phyloP scores from a whole-genome alignment of 2,113 vertebrate species.

The Python bivittatus region DNA sequence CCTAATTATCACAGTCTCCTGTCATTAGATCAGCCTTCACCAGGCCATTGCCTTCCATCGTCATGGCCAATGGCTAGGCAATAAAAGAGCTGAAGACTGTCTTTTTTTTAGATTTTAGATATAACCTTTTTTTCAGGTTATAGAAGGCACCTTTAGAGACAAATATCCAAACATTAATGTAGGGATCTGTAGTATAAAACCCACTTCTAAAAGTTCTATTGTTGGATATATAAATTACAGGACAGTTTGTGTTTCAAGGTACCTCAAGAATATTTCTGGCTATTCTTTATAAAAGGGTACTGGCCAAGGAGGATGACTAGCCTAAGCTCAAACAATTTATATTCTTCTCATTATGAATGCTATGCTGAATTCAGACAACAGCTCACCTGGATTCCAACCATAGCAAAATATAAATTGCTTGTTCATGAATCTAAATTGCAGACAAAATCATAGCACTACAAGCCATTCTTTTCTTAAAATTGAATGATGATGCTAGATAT shows the following conservation, averaged over 20 bases:
- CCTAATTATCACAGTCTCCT: neutral
- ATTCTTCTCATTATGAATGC: neutral
- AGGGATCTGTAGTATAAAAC: neutral
- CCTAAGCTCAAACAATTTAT: slow-evolving; percentile 1
- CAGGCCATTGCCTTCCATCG: neutral
- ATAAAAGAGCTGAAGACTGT: neutral
- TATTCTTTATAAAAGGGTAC: neutral
- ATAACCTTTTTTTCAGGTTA: too few species aligned
- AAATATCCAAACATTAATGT: neutral
- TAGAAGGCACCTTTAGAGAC: neutral
- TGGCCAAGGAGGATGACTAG: neutral
- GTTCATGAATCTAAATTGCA: slow-evolving; percentile 35
- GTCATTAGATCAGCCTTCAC: neutral
- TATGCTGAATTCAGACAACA: neutral
- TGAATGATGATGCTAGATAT: slow-evolving; percentile 15
- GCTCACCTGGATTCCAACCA: neutral
- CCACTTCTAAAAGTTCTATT: neutral
- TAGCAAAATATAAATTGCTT: neutral
- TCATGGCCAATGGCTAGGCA: neutral
- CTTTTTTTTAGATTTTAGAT: too few species aligned
- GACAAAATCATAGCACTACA: neutral
- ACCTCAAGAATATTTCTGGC: neutral
- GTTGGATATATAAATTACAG: neutral
- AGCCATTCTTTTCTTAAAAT: neutral
- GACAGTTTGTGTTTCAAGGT: neutral